Evolutionary conservation across 2,113 vertebrate genomes (phyloP).

Genomic region (cattle (Bos taurus)): DNA sequence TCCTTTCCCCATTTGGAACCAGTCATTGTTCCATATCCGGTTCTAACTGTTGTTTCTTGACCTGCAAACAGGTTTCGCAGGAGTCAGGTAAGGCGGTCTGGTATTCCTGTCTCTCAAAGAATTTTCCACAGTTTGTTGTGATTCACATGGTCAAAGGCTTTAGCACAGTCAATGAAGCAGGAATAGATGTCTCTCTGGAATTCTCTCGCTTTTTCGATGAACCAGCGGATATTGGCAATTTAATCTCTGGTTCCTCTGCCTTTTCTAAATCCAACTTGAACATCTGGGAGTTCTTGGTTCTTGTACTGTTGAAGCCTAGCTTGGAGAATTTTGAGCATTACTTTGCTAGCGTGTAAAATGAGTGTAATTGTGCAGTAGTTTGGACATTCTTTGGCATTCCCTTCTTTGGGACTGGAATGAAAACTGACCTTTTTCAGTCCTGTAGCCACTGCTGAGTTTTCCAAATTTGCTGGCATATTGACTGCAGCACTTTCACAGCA

Average conservation of each 20-base stretch:
- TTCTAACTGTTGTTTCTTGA: background rate
- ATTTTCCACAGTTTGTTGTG: background rate
- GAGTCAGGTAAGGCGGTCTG: background rate
- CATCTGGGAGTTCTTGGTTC: background rate
- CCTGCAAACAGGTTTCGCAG: background rate
- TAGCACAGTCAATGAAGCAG: background rate
- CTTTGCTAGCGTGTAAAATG: background rate
- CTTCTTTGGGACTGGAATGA: background rate
- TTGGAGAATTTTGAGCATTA: background rate
- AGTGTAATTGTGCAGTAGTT: background rate
- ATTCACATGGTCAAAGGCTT: background rate
- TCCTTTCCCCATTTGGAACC: background rate
- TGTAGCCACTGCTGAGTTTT: background rate
- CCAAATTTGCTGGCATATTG: background rate
- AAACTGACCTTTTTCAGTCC: background rate
- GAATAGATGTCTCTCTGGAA: background rate
- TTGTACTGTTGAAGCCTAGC: background rate
- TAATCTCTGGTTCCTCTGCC: background rate
- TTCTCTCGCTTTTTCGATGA: background rate
- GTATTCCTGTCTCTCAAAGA: background rate
- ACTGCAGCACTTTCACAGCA: background rate
- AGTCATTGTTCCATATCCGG: background rate
- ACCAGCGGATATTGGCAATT: background rate
- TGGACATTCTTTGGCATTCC: background rate
- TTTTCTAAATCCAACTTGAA: background rate